Conservation (phyloP, 2,113 vertebrate genomes). For the Heterotis niloticus region DNA sequence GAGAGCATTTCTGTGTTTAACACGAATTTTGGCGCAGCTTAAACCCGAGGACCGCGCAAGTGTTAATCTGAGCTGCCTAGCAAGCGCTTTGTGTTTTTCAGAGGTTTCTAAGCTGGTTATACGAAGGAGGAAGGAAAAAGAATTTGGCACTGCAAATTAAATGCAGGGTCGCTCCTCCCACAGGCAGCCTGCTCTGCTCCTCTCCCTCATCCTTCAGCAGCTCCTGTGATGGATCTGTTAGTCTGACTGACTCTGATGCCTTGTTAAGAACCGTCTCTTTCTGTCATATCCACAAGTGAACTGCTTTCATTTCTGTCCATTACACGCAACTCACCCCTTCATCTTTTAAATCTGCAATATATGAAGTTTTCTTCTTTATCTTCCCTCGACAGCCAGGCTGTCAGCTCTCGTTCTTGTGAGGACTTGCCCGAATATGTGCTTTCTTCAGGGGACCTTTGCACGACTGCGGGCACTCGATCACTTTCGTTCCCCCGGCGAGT, state of each 20-base stretch:
- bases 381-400: constrained; percentile 60
- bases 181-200: constrained; percentile 55
- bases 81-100: constrained; percentile 55
- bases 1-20: constrained; percentile 69
- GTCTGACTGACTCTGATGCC: constrained; percentile 68
- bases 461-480: constrained; percentile 46
- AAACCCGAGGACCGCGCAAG: constrained; percentile 61
- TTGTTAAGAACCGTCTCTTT: constrained; percentile 69
- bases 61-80: constrained; percentile 62
- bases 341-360: constrained; percentile 50
- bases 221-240: constrained; percentile 68
- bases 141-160: constrained; percentile 70
- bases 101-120: constrained; percentile 62
- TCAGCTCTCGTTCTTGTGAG: constrained; percentile 59
- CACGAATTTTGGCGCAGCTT: constrained; percentile 66
- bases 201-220: constrained; percentile 3
- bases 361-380: constrained; percentile 50
- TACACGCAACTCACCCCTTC: constrained; percentile 54
- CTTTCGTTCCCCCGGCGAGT: constrained; percentile 45
- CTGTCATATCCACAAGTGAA: constrained; percentile 67
- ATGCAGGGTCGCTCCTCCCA: constrained; percentile 59
- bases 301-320: constrained; percentile 66
- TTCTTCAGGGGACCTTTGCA: constrained; percentile 15
- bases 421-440: constrained; percentile 52
- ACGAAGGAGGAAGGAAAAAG: constrained; percentile 66